These are phyloP conservation scores for Mesorhabditis sp. DNA, from an alignment of 2,888 invertebrate species.

Conservation along the genomic window DNA sequence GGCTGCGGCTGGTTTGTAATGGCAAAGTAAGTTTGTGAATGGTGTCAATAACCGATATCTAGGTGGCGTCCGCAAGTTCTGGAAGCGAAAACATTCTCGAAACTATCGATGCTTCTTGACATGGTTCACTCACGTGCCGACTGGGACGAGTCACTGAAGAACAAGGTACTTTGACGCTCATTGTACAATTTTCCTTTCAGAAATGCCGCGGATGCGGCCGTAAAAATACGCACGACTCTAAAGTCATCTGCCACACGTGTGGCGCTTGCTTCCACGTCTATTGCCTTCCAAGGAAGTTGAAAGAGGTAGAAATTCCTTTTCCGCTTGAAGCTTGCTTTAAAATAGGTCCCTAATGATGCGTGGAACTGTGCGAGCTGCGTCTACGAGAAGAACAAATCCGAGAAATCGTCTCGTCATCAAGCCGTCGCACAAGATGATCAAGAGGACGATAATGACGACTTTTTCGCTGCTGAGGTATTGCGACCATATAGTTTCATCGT, in stretches of 20 bases:
- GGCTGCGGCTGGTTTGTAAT: neutral
- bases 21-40: neutral
- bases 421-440: slow-evolving; percentile 9
- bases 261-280: neutral
- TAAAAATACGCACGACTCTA: neutral
- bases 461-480: neutral
- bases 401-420: neutral
- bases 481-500: neutral
- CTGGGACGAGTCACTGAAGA: neutral
- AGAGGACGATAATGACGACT: slow-evolving; percentile 6
- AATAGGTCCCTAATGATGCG: too few species aligned
- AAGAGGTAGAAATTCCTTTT: neutral
- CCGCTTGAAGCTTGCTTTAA: too few species aligned
- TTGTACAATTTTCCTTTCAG: neutral
- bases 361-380: too few species aligned
- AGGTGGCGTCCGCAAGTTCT: neutral
- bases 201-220: neutral
- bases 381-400: too few species aligned
- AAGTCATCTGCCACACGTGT: neutral
- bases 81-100: neutral
- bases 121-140: neutral
- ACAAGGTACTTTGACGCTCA: neutral
- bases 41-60: neutral
- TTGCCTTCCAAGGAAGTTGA: neutral
- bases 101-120: neutral